Base-by-base conservation (phyloP, 2,113 vertebrate genomes). In the Megalops atlanticus region DNA sequence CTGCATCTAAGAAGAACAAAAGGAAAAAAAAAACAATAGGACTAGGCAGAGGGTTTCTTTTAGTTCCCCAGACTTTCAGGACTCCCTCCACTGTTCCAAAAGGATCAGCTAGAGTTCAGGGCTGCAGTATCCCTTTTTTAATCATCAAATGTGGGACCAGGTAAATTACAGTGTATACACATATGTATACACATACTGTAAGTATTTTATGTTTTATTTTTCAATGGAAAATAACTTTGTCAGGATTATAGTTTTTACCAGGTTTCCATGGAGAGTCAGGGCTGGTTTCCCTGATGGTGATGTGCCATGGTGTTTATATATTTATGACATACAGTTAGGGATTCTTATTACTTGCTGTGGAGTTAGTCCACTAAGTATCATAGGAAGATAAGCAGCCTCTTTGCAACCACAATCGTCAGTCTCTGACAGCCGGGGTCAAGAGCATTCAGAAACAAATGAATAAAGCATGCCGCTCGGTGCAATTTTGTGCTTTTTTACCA, bases 111-210 rank as follows among this genome's bases (percentile, higher is more conserved):
- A 54, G 80, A 83, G 81, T 84, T 88, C 81, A 79, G 83, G 27
- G 85, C 92, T 92, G 92, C 91, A 89, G 90, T 83, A 87, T 92
- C 92, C 89, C 90, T 91, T 90, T 80, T 40, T 40, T 52, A 58
- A 77, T 80, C 83, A 82, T 79, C n/a, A 11, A 52, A 75, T 27
- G 35, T 77, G 84, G 77, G 52, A 83, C 45, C 85, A 81, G 73
- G 83, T 86, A 76, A 85, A 85, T 83, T 80, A 6, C n/a, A 36
- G 35, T 77, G 35, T 52, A 54, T 77, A 69, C 15, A 77, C 21
- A 70, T 76, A 36, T 74, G 27, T 75, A 68, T 75, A 49, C 7
- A 33, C 54, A n/a, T 43, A 68, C 41, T 77, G 77, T 77, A 77
- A 33, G 77, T n/a, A 77, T 85, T 85, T 84, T 81, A 70, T 70